Percentiles rank a stretch among this genome's conserved stretches.
Conservation (phyloP, 2,888 invertebrate species). For the Tryphoninae sp. region DNA sequence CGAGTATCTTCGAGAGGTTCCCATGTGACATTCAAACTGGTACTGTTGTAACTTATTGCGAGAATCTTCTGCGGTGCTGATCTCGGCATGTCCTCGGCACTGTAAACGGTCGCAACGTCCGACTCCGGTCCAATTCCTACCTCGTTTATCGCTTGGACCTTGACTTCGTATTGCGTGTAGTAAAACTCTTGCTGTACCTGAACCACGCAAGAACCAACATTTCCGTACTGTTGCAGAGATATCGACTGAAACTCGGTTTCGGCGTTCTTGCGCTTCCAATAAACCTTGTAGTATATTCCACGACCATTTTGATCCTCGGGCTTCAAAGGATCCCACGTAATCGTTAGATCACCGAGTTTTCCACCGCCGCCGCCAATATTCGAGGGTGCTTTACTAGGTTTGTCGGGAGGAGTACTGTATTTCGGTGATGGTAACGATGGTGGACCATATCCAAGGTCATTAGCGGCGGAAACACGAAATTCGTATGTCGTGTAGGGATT, state of each 20-base stretch:
- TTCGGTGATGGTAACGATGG: constrained; percentile 93
- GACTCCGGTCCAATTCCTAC: constrained; percentile 93
- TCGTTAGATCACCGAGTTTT: constrained; percentile 96
- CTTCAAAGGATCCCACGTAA: constrained; percentile 92
- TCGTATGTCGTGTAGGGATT: constrained; percentile 95
- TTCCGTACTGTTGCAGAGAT: constrained; percentile 88
- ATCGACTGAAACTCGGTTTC: constrained; percentile 90
- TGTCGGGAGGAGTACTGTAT: constrained; percentile 91
- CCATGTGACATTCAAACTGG: constrained; percentile 96
- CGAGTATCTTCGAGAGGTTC: constrained; percentile 91
- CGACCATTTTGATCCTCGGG: constrained; percentile 93
- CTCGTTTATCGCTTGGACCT: constrained; percentile 92
- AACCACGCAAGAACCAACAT: constrained; percentile 90
- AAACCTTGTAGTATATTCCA: constrained; percentile 94
- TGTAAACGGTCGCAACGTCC: constrained; percentile 88
- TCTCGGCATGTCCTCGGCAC: constrained; percentile 96
- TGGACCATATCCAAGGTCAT: constrained; percentile 90
- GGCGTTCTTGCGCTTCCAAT: constrained; percentile 89
- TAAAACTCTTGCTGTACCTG: constrained; percentile 88
- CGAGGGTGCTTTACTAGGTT: constrained; percentile 89
- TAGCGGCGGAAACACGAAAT: constrained; percentile 94
- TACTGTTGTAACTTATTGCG: constrained; percentile 93
- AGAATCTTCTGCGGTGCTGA: constrained; percentile 91
- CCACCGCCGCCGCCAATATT: constrained; percentile 97
- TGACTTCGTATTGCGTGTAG: constrained; percentile 92